A percentile compares a stretch with the other conserved stretches of the same genome.
Evolutionary conservation across 2,888 invertebrate species (phyloP).

Genomic region (Luffia ferchaultella): DNA sequence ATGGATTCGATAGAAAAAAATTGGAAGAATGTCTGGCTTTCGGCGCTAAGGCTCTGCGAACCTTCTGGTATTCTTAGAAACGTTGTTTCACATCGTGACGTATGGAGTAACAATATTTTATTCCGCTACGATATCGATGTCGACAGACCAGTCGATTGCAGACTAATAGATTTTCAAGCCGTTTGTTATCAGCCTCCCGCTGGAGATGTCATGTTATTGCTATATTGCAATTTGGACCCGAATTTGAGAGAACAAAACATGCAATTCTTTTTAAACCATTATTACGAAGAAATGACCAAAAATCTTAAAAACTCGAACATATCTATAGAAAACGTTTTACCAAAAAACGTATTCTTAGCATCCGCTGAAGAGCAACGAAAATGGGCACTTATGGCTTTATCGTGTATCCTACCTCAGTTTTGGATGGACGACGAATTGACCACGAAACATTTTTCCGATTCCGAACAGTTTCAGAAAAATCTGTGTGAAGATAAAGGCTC

Average conservation of each 20-base stretch:
- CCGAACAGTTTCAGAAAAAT: slow-evolving; percentile 62
- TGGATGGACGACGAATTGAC: slow-evolving; percentile 60
- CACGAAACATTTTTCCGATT: slow-evolving; percentile 45
- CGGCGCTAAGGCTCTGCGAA: slow-evolving; percentile 28
- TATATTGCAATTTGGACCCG: slow-evolving; percentile 61
- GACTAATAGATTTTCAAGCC: slow-evolving; percentile 76
- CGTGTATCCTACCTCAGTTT: slow-evolving; percentile 57
- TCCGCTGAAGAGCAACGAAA: slow-evolving; percentile 55
- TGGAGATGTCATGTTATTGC: slow-evolving; percentile 66
- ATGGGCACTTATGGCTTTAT: slow-evolving; percentile 63
- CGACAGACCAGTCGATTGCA: slow-evolving; percentile 59
- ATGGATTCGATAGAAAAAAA: slow-evolving; percentile 26
- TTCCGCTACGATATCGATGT: slow-evolving; percentile 46
- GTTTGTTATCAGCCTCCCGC: slow-evolving; percentile 71
- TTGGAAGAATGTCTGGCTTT: slow-evolving; percentile 37
- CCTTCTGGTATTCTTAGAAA: slow-evolving; percentile 40
- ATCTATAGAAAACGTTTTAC: slow-evolving; percentile 38
- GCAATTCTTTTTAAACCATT: slow-evolving; percentile 55
- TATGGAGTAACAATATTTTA: slow-evolving; percentile 72
- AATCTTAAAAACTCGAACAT: slow-evolving; percentile 44
- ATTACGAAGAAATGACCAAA: slow-evolving; percentile 54
- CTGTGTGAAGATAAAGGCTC: slow-evolving; percentile 56
- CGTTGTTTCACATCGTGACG: slow-evolving; percentile 68
- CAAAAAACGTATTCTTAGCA: slow-evolving; percentile 41
- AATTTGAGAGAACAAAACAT: slow-evolving; percentile 57